Evolutionary conservation across 2,888 invertebrate genomes (phyloP).

Genomic region (Scaptomyza cyrtandrae): DNA sequence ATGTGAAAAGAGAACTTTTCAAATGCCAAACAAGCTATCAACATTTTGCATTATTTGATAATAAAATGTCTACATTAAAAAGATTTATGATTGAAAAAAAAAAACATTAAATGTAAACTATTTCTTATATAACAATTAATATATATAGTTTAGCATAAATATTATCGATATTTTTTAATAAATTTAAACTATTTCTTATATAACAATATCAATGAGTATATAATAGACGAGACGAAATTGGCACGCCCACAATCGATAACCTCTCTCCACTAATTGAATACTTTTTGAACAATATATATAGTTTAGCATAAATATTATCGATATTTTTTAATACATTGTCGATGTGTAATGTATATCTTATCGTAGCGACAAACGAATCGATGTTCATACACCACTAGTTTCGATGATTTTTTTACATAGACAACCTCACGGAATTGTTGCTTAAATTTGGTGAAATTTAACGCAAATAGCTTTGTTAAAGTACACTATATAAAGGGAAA

Average conservation of each 20-base stretch:
- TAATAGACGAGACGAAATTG: no score
- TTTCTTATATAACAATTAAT: slow-evolving; percentile 18
- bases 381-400: slow-evolving; percentile 39
- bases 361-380: slow-evolving; percentile 11
- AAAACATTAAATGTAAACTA: not conserved
- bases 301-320: slow-evolving; percentile 7
- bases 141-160: not conserved
- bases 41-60: no score
- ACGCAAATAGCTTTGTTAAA: slow-evolving; percentile 23
- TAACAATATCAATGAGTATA: no score
- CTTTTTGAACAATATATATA: no score
- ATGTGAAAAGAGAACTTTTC: not conserved
- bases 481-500: slow-evolving; percentile 39
- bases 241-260: no score
- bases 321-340: slow-evolving; percentile 17
- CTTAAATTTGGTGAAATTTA: slow-evolving; percentile 44
- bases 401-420: slow-evolving; percentile 53
- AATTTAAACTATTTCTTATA: no score
- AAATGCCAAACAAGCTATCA: not conserved
- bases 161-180: slow-evolving; percentile 23
- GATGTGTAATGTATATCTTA: slow-evolving; percentile 4
- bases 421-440: slow-evolving; percentile 45
- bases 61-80: no score
- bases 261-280: no score
- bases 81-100: no score